Base-by-base conservation (phyloP, 2,797 vertebrate species). In the Microchirus variegatus region DNA sequence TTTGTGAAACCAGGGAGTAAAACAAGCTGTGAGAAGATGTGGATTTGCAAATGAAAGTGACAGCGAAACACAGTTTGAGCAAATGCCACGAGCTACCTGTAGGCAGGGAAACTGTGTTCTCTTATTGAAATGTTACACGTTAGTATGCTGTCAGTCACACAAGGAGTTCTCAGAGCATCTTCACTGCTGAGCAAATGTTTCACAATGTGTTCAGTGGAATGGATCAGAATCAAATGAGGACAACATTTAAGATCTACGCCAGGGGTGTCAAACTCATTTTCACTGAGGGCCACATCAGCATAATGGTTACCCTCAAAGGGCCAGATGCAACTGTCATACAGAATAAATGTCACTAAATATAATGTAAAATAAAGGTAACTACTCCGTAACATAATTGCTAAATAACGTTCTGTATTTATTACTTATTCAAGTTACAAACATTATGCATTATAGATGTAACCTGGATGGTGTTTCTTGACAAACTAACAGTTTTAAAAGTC, bases 51-150 rank as follows among this genome's bases (percentile, higher is more conserved):
- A 49, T 68, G 62, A 52, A 67, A 67, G 73, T 74, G 71, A 82
- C 72, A 80, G 61, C 52, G 66, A 81, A 44, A 75, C 65, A 82
- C 57, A 58, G 60, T 66, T 78, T 72, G 65, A 63, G 54, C 53
- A 78, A 85, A 83, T 78, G 73, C 77, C 80, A 78, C 52, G 55
- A 60, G 67, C 72, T 52, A 70, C 80, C 67, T 63, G 63, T 75
- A 79, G 72, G 81, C 59, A 75, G 63, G 62, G 71, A 65, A 56
- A 62, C 22, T 18, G 5, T 55, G 40, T 47, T 60, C 46, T 67
- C n/a, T 61, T 54, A 69, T 67, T 64, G 73, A 55, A 73, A 80
- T 67, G 63, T 59, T 58, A 59, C 18, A 17, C 67, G 53, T 19
- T 50, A 40, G 61, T 63, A 50, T 76, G 47, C 54, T 80, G 72